Percentiles rank a stretch among this genome's conserved stretches.
Evolutionary conservation across 92 coral and sea anemone species (phyloP).

Genomic region (Scolanthus callimorphus): DNA sequence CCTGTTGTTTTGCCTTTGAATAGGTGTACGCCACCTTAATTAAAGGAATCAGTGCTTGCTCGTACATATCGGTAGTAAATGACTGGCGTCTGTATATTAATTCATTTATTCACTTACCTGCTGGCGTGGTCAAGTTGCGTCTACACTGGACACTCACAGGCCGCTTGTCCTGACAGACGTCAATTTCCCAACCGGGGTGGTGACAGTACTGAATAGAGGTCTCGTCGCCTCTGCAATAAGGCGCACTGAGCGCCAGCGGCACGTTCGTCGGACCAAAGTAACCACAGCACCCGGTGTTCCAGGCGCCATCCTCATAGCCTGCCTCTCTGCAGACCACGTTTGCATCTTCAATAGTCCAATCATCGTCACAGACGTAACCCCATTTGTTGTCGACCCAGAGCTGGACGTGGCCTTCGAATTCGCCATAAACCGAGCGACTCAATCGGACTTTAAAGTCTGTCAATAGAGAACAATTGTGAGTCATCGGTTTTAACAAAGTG

Average conservation of each 20-base stretch:
- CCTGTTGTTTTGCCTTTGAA: too few relatives aligned
- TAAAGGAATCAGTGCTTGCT: too few relatives aligned
- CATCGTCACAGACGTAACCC: constrained; percentile 19
- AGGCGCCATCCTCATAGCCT: constrained; percentile 16
- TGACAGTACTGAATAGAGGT: constrained; percentile 17
- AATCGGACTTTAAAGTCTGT: too few relatives aligned
- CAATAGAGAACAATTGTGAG: too few relatives aligned
- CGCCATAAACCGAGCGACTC: too few relatives aligned
- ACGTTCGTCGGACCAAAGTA: constrained; percentile 5
- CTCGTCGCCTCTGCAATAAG: constrained; percentile 13
- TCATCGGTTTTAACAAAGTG: too few relatives aligned
- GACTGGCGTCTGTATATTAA: not conserved
- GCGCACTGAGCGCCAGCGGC: constrained; percentile 7
- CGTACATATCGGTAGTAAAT: too few relatives aligned
- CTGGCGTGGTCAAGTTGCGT: not conserved
- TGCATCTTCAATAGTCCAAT: constrained; percentile 28
- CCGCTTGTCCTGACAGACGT: not conserved
- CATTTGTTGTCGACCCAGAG: constrained; percentile 3
- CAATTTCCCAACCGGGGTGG: constrained; percentile 26
- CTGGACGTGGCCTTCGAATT: constrained; percentile 22
- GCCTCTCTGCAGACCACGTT: constrained; percentile 21
- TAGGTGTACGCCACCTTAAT: too few relatives aligned
- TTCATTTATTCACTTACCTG: not conserved
- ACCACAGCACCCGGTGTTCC: constrained; percentile 16
- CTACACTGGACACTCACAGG: constrained; percentile 22